Conservation (phyloP, 2,797 vertebrate species). For the Huso huso region DNA sequence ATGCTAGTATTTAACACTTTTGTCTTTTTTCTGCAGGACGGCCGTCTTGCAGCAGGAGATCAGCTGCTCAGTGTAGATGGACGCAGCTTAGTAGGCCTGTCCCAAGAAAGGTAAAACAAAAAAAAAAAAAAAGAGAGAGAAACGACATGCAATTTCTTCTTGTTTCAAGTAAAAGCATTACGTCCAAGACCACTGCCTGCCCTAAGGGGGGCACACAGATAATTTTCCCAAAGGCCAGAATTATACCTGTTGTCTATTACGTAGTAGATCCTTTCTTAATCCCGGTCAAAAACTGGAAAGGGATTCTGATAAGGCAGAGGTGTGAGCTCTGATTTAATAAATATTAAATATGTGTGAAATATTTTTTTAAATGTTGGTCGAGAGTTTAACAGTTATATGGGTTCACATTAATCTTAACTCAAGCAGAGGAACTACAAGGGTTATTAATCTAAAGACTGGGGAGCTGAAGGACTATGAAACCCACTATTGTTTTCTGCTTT, state of each 20-base stretch:
- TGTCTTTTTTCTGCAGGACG: slow-evolving; percentile 64
- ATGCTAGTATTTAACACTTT: not conserved
- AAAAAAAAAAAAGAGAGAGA: not conserved
- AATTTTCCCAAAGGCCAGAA: too few relatives aligned
- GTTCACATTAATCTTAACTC: too few relatives aligned
- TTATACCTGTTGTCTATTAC: too few relatives aligned
- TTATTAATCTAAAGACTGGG: not conserved
- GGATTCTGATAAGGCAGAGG: too few relatives aligned
- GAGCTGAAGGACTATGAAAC: not conserved
- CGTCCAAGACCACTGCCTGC: not conserved
- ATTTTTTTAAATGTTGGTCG: too few relatives aligned
- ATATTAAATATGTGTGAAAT: too few relatives aligned
- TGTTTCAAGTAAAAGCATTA: not conserved
- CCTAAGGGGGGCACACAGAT: not conserved
- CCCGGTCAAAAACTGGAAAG: too few relatives aligned
- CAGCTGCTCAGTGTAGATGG: slow-evolving; percentile 95
- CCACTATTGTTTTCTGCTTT: slow-evolving; percentile 14
- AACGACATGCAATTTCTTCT: not conserved
- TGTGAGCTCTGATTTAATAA: too few relatives aligned
- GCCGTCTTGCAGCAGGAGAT: slow-evolving; percentile 88
- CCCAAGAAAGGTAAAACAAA: slow-evolving; percentile 83
- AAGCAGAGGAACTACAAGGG: too few relatives aligned
- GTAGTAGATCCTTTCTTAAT: too few relatives aligned
- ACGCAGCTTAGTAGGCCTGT: slow-evolving; percentile 88
- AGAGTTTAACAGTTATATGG: too few relatives aligned